Evolutionary conservation across 2,888 invertebrate genomes (phyloP).

Genomic region (Agriopis leucophaearia): DNA sequence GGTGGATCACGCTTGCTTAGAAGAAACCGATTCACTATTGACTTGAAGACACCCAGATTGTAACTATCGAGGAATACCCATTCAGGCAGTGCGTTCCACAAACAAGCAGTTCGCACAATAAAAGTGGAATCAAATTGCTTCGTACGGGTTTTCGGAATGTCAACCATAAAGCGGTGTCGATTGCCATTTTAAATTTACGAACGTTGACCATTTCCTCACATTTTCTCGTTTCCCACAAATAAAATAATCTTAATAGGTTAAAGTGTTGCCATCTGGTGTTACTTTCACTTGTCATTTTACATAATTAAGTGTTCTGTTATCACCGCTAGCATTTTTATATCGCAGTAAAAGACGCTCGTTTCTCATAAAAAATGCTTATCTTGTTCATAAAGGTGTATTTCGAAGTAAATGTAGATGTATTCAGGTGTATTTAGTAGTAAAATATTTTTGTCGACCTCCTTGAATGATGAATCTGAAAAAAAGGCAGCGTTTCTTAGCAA

Average conservation of each 20-base stretch:
- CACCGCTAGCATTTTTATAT: constrained; percentile 37
- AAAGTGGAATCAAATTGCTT: no score
- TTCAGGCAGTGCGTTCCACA: no score
- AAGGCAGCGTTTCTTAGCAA: not conserved
- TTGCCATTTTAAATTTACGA: not conserved
- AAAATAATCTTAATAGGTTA: not conserved
- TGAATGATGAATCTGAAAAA: not conserved
- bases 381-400: constrained; percentile 22
- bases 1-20: no score
- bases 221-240: not conserved
- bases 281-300: constrained; percentile 16
- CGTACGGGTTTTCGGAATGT: no score
- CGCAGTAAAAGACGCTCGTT: constrained; percentile 38
- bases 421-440: constrained; percentile 2
- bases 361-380: constrained; percentile 41
- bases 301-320: constrained; percentile 38
- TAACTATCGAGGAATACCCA: no score
- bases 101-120: no score
- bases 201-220: not conserved
- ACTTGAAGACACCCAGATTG: no score
- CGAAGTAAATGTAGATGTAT: constrained; percentile 8
- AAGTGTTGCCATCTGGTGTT: constrained; percentile 14
- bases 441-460: not conserved
- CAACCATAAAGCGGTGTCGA: no score
- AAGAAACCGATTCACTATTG: no score